These are phyloP conservation scores for Petrophora chlorosata DNA, from an alignment of 2,888 invertebrate species.

Conservation along the genomic window DNA sequence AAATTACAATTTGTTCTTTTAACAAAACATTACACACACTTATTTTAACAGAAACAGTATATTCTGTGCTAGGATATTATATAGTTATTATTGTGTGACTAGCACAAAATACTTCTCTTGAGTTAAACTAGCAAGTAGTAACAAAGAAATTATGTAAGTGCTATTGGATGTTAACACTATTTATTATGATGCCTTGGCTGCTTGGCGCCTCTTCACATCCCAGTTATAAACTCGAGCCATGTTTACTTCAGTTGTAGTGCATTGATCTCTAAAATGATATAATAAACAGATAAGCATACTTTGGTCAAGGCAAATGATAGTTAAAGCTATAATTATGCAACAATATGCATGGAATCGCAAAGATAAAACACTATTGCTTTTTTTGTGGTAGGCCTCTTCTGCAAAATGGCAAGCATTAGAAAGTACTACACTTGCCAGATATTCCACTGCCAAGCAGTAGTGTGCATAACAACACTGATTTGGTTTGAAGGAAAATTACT, in stretches of 20 bases:
- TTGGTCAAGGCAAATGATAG: too few relatives aligned
- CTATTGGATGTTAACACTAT: constrained; percentile 7
- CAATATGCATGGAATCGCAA: too few relatives aligned
- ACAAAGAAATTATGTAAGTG: not conserved
- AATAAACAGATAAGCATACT: constrained; percentile 7
- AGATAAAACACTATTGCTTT: too few relatives aligned
- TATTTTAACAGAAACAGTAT: not conserved
- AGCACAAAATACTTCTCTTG: constrained; percentile 6
- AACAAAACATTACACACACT: not conserved
- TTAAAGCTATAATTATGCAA: too few relatives aligned
- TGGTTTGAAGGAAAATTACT: too few relatives aligned
- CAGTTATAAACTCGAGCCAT: constrained; percentile 99
- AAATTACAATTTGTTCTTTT: constrained; percentile 11
- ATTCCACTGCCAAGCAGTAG: too few relatives aligned
- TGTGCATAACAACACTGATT: too few relatives aligned
- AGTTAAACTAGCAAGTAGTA: constrained; percentile 5
- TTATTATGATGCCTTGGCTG: constrained; percentile 78
- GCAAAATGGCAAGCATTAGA: too few relatives aligned
- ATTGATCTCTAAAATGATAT: constrained; percentile 92
- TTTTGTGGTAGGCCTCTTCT: too few relatives aligned
- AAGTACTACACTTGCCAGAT: too few relatives aligned
- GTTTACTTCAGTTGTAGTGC: constrained; percentile 99
- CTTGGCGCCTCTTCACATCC: constrained; percentile 96
- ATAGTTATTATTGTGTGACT: not conserved
- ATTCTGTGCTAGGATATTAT: constrained; percentile 5